Conservation (phyloP, 2,888 invertebrate genomes). For the Rugalucina vietnamica region DNA sequence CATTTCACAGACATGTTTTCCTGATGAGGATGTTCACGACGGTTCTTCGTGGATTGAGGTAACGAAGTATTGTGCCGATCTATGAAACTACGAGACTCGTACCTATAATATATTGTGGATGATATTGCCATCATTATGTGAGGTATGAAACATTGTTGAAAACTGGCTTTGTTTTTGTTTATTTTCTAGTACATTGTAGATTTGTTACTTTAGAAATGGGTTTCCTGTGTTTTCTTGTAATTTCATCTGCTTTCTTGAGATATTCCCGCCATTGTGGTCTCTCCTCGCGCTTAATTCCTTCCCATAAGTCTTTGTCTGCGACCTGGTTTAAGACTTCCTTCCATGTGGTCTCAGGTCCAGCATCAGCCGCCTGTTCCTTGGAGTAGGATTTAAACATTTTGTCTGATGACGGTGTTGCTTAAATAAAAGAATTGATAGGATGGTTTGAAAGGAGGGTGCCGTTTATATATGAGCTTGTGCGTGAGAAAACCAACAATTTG, state of each 20-base stretch:
- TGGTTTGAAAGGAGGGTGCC: background rate
- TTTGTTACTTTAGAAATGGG: constrained; percentile 7
- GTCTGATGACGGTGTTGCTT: background rate
- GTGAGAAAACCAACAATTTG: too few relatives aligned
- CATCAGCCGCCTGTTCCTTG: background rate
- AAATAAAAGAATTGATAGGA: background rate
- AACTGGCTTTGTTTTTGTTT: too few relatives aligned
- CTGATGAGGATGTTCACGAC: too few relatives aligned
- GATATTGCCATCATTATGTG: too few relatives aligned
- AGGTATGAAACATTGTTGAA: too few relatives aligned
- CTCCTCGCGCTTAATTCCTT: constrained; percentile 3
- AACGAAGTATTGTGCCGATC: too few relatives aligned
- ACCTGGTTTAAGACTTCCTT: constrained; percentile 16
- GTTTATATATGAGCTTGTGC: background rate
- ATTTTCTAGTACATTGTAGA: too few relatives aligned
- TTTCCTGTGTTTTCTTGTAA: background rate
- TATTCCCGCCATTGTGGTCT: constrained; percentile 26
- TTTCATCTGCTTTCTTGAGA: constrained; percentile 21
- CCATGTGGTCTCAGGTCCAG: constrained; percentile 5
- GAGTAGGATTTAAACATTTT: background rate
- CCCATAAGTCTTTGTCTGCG: constrained; percentile 27
- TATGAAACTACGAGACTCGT: too few relatives aligned
- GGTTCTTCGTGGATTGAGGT: too few relatives aligned
- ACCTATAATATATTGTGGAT: too few relatives aligned
- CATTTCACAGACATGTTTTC: too few relatives aligned